Conservation (phyloP, 2,888 invertebrate genomes). For the Tinea trinotella region DNA sequence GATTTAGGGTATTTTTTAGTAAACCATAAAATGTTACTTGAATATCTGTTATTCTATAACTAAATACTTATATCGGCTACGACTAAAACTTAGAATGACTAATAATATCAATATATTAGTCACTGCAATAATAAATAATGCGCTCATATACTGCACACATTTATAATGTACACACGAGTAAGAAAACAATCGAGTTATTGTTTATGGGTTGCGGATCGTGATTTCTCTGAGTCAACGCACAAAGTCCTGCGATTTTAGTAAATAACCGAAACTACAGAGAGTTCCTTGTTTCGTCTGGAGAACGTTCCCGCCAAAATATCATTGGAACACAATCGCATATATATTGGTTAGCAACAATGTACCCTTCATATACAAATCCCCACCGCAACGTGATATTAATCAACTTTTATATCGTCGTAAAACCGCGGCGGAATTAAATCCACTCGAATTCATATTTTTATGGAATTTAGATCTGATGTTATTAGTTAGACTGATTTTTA, state of each 20-base stretch:
- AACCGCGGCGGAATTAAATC: conserved; percentile 60
- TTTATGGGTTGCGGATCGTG: not conserved
- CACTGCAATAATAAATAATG: not conserved
- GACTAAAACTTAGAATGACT: too few relatives aligned
- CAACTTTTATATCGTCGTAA: conserved; percentile 66
- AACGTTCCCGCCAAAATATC: conserved; percentile 50
- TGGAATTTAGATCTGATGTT: conserved; percentile 65
- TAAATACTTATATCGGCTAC: too few relatives aligned
- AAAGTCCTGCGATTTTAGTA: not conserved
- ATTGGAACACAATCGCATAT: conserved; percentile 32
- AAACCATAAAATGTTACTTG: too few relatives aligned
- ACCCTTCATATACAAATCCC: conserved; percentile 25
- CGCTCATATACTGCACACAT: too few relatives aligned
- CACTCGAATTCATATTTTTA: conserved; percentile 67
- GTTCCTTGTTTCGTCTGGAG: conserved; percentile 52
- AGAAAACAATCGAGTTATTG: not conserved
- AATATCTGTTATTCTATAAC: too few relatives aligned
- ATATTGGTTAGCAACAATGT: conserved; percentile 45
- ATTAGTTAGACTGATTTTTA: conserved; percentile 41
- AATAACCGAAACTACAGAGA: not conserved
- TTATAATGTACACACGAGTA: not conserved
- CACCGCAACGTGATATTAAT: conserved; percentile 51
- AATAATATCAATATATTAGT: too few relatives aligned
- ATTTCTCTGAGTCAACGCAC: conserved; percentile 8
- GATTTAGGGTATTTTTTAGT: too few relatives aligned